A percentile compares a stretch with the other conserved stretches of the same genome.
Evolutionary conservation across 2,888 invertebrate species (phyloP).

Genomic region (Synanthedon vespiformis): DNA sequence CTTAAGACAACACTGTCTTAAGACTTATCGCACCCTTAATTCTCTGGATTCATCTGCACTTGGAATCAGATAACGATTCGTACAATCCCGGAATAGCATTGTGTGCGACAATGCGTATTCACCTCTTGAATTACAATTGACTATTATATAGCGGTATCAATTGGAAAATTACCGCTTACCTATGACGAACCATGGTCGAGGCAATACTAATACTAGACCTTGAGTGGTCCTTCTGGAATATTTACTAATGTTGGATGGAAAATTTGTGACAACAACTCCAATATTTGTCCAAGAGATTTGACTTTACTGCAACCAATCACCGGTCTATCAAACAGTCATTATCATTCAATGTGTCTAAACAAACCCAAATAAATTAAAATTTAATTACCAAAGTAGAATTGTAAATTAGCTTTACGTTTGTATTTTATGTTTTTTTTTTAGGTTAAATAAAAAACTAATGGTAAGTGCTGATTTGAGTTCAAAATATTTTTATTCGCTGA

Average conservation of each 20-base stretch:
- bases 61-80: neutral
- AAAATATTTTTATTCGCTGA: too few species aligned
- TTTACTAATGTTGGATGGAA: neutral
- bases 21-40: too few species aligned
- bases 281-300: neutral
- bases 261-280: neutral
- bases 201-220: neutral
- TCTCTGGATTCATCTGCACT: too few species aligned
- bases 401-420: too few species aligned
- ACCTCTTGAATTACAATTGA: conserved; percentile 40
- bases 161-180: conserved; percentile 52
- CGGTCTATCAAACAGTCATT: too few species aligned
- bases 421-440: too few species aligned
- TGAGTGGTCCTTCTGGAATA: conserved; percentile 3
- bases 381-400: too few species aligned
- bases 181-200: conserved; percentile 37
- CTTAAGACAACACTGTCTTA: too few species aligned
- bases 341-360: too few species aligned
- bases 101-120: conserved; percentile 25
- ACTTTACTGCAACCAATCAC: neutral
- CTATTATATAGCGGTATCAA: conserved; percentile 24
- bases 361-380: too few species aligned
- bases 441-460: too few species aligned
- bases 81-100: conserved; percentile 24
- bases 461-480: too few species aligned